Evolutionary conservation across 2,888 invertebrate genomes (phyloP), one percentile per base, ranked within the genome.

Genomic region (Agriopis leucophaearia): DNA sequence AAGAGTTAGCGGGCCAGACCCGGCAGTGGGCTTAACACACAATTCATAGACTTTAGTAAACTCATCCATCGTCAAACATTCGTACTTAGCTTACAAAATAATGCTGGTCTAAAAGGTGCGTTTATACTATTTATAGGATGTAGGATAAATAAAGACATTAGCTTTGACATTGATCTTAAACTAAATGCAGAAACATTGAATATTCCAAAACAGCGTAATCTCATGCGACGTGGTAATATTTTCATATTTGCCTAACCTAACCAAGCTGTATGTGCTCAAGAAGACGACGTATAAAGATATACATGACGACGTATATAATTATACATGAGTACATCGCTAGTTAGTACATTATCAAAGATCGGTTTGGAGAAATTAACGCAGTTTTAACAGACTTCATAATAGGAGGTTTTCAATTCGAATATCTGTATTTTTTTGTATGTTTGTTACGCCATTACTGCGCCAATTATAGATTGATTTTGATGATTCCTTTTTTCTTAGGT

Each of bases 151-250:
- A 51, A 73, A 82, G 84, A 15, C 84, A 86, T 84, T 78, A 81
- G 89, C 84, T 86, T 87, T 82, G 81, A 78, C 84, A 80, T 83
- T 85, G 82, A 79, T 55, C 55, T 42, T 27, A 18, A 75, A 73
- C 72, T 74, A 69, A 76, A 82, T 65, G 66, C 66, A 64, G 62
- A 54, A 45, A 59, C 64, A 70, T 73, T 72, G 61, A 70, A 64
- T 64, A 68, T 64, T 66, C 51, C 63, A 38, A 13, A n/a, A 38
- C 44, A 51, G 57, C 38, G 47, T 52, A 62, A 48, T 54, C 50
- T 12, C 16, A 40, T 7, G 15, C 35, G 35, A 52, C 51, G 44
- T 58, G 59, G 8, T 45, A 50, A 5, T 38, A 57, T 60, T 48
- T 44, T 40, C 18, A 47, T 56, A 60, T 66, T 69, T 69, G 35